Percentiles rank a stretch among this genome's conserved stretches.
These are phyloP conservation scores for Sinocyclocheilus rhinocerous DNA, from an alignment of 2,113 vertebrate species.

Conservation along the genomic window DNA sequence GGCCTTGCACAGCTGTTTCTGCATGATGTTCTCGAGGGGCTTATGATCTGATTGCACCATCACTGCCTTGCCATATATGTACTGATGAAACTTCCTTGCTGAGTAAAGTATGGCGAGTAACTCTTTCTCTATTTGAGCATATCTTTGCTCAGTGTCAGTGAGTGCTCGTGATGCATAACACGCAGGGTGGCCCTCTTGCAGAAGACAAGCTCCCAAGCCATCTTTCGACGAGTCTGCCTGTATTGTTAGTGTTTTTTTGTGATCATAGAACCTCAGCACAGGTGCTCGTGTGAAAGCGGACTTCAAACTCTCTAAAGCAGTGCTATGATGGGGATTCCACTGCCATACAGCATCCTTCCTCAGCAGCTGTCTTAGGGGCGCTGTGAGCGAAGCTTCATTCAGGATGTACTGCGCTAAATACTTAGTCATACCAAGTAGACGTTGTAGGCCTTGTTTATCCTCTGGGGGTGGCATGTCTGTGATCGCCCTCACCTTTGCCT, in stretches of 20 bases:
- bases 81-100: neutral
- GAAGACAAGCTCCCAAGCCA: conserved; percentile 35
- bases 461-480: neutral
- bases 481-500: neutral
- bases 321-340: conserved; percentile 15
- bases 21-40: neutral
- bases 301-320: conserved; percentile 17
- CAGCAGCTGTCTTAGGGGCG: too few species aligned
- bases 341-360: too few species aligned
- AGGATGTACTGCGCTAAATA: neutral
- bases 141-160: conserved; percentile 34
- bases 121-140: conserved; percentile 46
- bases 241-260: conserved; percentile 29
- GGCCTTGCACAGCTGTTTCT: conserved; percentile 38
- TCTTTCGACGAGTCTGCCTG: conserved; percentile 40
- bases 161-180: conserved; percentile 43
- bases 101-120: conserved; percentile 38
- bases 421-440: conserved; percentile 13
- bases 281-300: conserved; percentile 14
- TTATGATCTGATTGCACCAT: neutral
- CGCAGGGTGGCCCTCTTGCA: conserved; percentile 31
- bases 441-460: conserved; percentile 11
- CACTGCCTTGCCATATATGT: neutral
- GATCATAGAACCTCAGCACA: conserved; percentile 15
- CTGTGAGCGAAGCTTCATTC: too few species aligned